phyloP scores from a whole-genome alignment of 2,113 vertebrate species.

The Zosterops hypoxanthus region DNA sequence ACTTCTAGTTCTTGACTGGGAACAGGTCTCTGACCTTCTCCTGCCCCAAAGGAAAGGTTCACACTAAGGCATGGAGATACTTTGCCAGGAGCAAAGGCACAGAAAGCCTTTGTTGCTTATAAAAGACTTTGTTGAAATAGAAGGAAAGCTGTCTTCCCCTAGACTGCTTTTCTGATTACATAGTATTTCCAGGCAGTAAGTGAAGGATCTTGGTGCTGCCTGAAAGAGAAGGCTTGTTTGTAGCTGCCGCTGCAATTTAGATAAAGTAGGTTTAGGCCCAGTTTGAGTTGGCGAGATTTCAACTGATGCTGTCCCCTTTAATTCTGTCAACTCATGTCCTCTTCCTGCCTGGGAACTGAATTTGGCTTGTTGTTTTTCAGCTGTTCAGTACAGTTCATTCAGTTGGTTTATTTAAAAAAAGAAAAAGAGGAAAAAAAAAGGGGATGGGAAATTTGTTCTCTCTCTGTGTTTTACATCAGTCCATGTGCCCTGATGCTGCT shows the following conservation, averaged over 20 bases:
- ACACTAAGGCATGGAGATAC: background rate
- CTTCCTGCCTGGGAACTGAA: constrained; percentile 41
- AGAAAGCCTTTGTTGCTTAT: constrained; percentile 49
- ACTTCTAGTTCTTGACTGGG: background rate
- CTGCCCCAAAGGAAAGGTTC: background rate
- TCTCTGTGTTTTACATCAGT: background rate
- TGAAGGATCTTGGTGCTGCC: background rate
- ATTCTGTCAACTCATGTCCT: constrained; percentile 26
- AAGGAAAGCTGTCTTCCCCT: constrained; percentile 24
- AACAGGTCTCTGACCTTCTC: constrained; percentile 10
- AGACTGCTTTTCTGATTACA: background rate
- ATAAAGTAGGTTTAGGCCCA: constrained; percentile 25
- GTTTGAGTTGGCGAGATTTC: constrained; percentile 41
- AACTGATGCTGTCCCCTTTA: constrained; percentile 36
- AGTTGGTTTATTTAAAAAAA: background rate
- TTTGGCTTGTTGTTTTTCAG: constrained; percentile 13
- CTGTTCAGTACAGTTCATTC: constrained; percentile 21
- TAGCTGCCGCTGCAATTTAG: constrained; percentile 30
- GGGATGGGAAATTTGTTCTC: background rate
- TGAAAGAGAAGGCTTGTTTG: constrained; percentile 49
- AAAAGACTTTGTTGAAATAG: constrained; percentile 34
- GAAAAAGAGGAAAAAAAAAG: no score
- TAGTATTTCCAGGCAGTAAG: constrained; percentile 6
- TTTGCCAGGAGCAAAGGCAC: constrained; percentile 36
- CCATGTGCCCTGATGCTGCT: background rate